Conservation (phyloP, 2,113 vertebrate genomes). For the Cyprinus carpio region DNA sequence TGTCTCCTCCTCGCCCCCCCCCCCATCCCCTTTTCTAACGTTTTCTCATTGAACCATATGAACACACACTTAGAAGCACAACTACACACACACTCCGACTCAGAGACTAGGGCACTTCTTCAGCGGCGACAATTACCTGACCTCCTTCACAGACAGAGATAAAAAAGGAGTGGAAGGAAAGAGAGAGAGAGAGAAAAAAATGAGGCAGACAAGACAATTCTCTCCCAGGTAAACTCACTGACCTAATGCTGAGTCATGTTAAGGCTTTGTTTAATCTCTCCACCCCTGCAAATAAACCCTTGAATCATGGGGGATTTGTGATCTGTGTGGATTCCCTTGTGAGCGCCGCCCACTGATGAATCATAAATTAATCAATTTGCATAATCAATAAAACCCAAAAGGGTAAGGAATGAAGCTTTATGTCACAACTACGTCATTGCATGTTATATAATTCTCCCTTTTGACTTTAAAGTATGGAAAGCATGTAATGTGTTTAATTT, state of each 20-base stretch:
- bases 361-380: not conserved
- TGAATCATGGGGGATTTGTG: not conserved
- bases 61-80: not conserved
- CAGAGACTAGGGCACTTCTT: slow-evolving; percentile 19
- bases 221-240: not conserved
- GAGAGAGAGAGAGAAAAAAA: not conserved
- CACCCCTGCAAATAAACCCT: not conserved
- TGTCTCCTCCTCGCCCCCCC: slow-evolving; percentile 32
- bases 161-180: slow-evolving; percentile 41
- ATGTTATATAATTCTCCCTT: not conserved
- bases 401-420: not conserved
- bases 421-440: not conserved
- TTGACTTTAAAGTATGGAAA: not conserved
- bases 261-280: not conserved
- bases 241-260: slow-evolving; percentile 6
- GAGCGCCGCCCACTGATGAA: slow-evolving; percentile 2
- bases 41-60: slow-evolving; percentile 38
- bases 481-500: not conserved
- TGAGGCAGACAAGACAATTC: not conserved
- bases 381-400: slow-evolving; percentile 12
- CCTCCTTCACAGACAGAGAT: slow-evolving; percentile 20
- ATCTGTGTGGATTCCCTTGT: not conserved
- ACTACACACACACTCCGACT: not conserved
- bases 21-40: slow-evolving; percentile 10
- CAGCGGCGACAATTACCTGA: not conserved